These are phyloP conservation scores for Centropristis striata DNA, from an alignment of 2,113 vertebrate genomes.

Conservation along the genomic window DNA sequence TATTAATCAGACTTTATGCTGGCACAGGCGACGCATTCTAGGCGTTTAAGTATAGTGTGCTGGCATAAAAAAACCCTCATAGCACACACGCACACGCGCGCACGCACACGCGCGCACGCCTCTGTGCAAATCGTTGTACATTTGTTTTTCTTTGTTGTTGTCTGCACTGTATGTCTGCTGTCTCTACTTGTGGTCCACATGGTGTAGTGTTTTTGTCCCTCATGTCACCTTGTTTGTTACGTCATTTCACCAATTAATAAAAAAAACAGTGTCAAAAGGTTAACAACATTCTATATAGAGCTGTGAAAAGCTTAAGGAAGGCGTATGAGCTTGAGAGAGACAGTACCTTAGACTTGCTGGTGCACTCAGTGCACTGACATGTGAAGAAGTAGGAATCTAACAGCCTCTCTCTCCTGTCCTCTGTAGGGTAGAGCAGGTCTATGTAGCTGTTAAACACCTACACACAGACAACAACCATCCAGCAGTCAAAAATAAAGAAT, in stretches of 20 bases:
- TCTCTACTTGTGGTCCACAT: too few relatives aligned
- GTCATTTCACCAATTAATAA: not conserved
- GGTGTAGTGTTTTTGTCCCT: too few relatives aligned
- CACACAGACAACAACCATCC: not conserved
- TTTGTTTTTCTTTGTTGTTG: too few relatives aligned
- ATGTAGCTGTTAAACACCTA: slow-evolving; percentile 98
- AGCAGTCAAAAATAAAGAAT: not conserved
- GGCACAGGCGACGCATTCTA: too few relatives aligned
- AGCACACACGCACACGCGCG: too few relatives aligned
- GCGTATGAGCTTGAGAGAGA: not conserved
- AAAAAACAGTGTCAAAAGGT: not conserved
- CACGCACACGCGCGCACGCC: too few relatives aligned
- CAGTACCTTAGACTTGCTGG: slow-evolving; percentile 90
- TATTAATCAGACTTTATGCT: too few relatives aligned
- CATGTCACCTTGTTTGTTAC: too few relatives aligned
- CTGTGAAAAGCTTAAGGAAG: not conserved
- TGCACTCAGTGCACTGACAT: slow-evolving; percentile 93
- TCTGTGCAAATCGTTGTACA: too few relatives aligned
- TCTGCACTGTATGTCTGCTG: too few relatives aligned
- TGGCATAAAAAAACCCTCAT: too few relatives aligned
- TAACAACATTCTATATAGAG: not conserved
- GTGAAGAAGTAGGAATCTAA: slow-evolving; percentile 95
- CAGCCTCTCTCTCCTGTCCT: slow-evolving; percentile 93
- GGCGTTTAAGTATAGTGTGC: too few relatives aligned
- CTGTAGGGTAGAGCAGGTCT: slow-evolving; percentile 97